Percentiles rank a stretch among this genome's conserved stretches.
Evolutionary conservation across 2,888 invertebrate species (phyloP).

Genomic region (Hetaerina titia): DNA sequence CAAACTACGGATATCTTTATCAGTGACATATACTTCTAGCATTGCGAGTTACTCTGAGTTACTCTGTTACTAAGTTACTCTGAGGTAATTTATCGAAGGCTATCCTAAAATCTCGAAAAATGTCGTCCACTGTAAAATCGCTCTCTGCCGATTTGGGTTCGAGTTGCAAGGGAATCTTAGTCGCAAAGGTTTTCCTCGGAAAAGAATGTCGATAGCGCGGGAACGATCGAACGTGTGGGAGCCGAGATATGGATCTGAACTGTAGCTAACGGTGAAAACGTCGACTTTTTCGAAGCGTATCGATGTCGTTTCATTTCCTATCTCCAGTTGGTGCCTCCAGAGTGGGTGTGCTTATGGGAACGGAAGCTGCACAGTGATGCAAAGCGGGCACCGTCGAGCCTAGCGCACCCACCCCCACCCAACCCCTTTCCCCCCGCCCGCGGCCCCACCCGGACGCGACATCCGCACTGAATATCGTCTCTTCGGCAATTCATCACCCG

Average conservation of each 20-base stretch:
- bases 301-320: not conserved
- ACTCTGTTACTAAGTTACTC: no score
- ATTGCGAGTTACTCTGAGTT: no score
- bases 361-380: no score
- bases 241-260: not conserved
- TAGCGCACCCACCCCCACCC: not conserved
- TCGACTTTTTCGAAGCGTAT: not conserved
- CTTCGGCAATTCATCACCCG: constrained; percentile 36
- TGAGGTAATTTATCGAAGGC: no score
- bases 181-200: no score
- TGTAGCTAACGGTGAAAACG: not conserved
- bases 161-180: no score
- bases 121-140: no score
- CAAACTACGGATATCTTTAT: no score
- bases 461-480: constrained; percentile 4
- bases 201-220: not conserved
- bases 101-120: no score
- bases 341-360: not conserved
- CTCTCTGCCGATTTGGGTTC: no score
- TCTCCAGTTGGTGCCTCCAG: not conserved
- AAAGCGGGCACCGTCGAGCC: no score
- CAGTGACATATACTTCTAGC: no score
- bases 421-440: not conserved
- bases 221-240: not conserved
- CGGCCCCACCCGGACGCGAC: not conserved